These are phyloP conservation scores for Myodes glareolus DNA, from an alignment of 2,113 vertebrate species.

Conservation along the genomic window DNA sequence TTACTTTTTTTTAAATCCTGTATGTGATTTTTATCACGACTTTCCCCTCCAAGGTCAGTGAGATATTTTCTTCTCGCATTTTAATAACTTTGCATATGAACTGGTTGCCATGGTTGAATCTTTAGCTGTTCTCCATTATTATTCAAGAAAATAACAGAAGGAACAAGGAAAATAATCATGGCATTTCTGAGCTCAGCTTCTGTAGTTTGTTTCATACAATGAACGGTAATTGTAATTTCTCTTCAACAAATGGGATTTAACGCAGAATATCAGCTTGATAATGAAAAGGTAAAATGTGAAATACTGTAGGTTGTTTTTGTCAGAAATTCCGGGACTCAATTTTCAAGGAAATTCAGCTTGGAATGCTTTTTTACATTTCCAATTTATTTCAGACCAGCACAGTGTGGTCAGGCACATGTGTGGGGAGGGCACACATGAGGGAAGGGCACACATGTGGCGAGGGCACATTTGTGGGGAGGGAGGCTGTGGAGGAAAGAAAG, in stretches of 20 bases:
- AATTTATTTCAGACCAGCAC: constrained; percentile 21
- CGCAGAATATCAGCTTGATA: constrained; percentile 45
- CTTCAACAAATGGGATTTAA: constrained; percentile 45
- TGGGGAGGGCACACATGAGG: background rate
- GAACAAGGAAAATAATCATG: constrained; percentile 62
- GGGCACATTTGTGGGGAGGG: background rate
- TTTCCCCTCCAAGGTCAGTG: background rate
- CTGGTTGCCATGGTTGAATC: constrained; percentile 22
- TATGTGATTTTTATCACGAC: background rate
- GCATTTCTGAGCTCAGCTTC: constrained; percentile 39
- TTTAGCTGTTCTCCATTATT: constrained; percentile 38
- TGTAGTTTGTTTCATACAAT: constrained; percentile 59
- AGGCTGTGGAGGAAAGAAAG: background rate
- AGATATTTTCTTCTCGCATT: constrained; percentile 10
- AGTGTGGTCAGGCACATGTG: background rate
- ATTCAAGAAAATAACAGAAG: constrained; percentile 51
- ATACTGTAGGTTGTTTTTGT: constrained; percentile 3
- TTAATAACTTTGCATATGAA: constrained; percentile 26
- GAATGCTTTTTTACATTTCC: constrained; percentile 44
- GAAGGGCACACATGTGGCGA: background rate
- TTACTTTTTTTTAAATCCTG: background rate
- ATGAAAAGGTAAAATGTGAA: constrained; percentile 39
- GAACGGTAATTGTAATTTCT: constrained; percentile 59
- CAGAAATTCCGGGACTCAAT: background rate
- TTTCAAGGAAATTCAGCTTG: constrained; percentile 36